A percentile compares a stretch with the other conserved stretches of the same genome.
Conservation (phyloP, 2,113 vertebrate species). For the Rhinolophus ferrumequinum region DNA sequence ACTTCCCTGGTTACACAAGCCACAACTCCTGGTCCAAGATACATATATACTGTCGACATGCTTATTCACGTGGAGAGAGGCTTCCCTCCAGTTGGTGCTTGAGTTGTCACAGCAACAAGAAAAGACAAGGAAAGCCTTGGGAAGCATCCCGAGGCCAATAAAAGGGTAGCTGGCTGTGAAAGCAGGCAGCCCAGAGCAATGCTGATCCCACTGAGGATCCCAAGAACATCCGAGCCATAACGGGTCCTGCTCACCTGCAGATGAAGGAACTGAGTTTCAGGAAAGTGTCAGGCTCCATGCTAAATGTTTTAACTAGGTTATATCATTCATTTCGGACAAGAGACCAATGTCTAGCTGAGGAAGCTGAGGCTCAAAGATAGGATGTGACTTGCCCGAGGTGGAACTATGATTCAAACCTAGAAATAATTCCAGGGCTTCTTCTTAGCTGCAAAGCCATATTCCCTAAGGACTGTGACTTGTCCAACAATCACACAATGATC, state of each 20-base stretch:
- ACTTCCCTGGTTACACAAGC: conserved; percentile 40
- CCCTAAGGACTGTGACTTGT: neutral
- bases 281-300: neutral
- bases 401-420: neutral
- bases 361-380: neutral
- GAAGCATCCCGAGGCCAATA: neutral
- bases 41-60: neutral
- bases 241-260: neutral
- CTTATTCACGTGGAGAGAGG: conserved; percentile 33
- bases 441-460: neutral
- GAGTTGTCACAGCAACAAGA: conserved; percentile 35
- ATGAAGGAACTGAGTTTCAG: neutral
- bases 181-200: neutral
- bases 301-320: neutral
- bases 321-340: neutral
- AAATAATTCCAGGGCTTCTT: neutral
- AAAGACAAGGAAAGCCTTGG: conserved; percentile 45
- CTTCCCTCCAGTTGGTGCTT: neutral
- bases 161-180: neutral
- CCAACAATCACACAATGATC: neutral
- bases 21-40: conserved; percentile 26
- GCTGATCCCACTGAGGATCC: neutral
- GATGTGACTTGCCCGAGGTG: neutral
- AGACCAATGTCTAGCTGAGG: neutral
- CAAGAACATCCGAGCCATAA: neutral